These are phyloP conservation scores for Bungarus multicinctus DNA, from an alignment of 2,113 vertebrate species.

Conservation along the genomic window DNA sequence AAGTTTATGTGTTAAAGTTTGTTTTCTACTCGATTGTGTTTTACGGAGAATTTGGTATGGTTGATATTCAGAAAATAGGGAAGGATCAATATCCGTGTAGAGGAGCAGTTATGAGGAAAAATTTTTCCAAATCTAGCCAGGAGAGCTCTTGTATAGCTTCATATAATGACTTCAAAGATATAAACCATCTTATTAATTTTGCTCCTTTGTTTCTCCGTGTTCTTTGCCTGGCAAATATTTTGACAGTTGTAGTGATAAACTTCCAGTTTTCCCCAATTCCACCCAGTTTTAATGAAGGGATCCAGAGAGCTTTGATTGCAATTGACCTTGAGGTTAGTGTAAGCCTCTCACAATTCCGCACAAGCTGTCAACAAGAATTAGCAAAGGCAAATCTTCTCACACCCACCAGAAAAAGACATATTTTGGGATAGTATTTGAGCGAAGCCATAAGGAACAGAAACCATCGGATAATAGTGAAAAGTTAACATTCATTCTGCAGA, in stretches of 20 bases:
- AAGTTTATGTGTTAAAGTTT: background rate
- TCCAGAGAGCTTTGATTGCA: constrained; percentile 29
- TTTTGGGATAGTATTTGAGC: background rate
- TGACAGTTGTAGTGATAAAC: background rate
- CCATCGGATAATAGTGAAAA: background rate
- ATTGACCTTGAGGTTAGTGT: constrained; percentile 19
- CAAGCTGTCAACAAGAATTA: constrained; percentile 20
- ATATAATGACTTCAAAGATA: accelerated
- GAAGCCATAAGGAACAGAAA: background rate
- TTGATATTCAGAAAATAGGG: background rate
- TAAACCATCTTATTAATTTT: constrained; percentile 7
- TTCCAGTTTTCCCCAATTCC: background rate
- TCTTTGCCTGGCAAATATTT: background rate
- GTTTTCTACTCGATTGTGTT: background rate
- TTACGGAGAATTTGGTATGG: background rate
- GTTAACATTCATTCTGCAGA: background rate
- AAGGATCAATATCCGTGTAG: background rate
- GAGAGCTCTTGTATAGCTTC: background rate
- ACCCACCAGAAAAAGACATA: constrained; percentile 18
- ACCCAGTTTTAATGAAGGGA: constrained; percentile 11
- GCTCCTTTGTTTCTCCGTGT: background rate
- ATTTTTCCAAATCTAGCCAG: background rate
- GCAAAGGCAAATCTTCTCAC: background rate
- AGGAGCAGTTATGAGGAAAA: background rate
- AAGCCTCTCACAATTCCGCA: constrained; percentile 15